Base-by-base conservation (phyloP, 2,113 vertebrate species). In the Labeo catla region DNA sequence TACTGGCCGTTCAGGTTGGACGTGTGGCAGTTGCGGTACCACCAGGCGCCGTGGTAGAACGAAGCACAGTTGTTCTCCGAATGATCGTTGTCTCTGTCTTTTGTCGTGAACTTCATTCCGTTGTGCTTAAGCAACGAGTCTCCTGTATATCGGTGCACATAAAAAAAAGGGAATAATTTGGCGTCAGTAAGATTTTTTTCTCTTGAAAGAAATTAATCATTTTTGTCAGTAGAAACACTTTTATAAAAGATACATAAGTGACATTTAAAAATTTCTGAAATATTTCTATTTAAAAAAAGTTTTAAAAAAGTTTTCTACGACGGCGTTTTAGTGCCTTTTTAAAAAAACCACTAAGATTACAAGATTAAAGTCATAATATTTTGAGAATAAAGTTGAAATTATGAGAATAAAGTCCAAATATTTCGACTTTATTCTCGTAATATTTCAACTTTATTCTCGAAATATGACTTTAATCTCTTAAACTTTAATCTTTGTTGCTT, bases 1-100 rank as follows among this genome's bases (percentile, higher is more conserved):
- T 99, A 99, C 92, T 99, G 97, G 66, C 98, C 98, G 0, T 99
- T 99, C 81, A 99, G 96, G 96, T 99, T 99, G 93, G 97, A 97
- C 1, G 97, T 99, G 95, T 99, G 98, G 93, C 98, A 99, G 93
- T 98, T 99, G 87, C 97, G 97, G 92, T 99, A 99, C 98, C 98
- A 99, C 98, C 98, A 99, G 86, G 98, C 98, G 0, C 98, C 98
- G 0, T 97, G 97, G 95, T 99, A 99, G 94, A 99, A 99, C 3
- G 97, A 94, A 0, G 98, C 98, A 0, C 98, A 99, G 95, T 99
- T 99, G 93, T 99, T 99, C 94, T 99, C 97, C 0, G 98, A 99
- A 92, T 98, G 98, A 94, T 99, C 98, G 4, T 97, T 96, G 93
- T 99, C 98, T 74, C 93, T 93, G 95, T 99, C 98, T 93, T 98